Base-by-base conservation (phyloP, 2,888 invertebrate species). In the Tribolium freemani region DNA sequence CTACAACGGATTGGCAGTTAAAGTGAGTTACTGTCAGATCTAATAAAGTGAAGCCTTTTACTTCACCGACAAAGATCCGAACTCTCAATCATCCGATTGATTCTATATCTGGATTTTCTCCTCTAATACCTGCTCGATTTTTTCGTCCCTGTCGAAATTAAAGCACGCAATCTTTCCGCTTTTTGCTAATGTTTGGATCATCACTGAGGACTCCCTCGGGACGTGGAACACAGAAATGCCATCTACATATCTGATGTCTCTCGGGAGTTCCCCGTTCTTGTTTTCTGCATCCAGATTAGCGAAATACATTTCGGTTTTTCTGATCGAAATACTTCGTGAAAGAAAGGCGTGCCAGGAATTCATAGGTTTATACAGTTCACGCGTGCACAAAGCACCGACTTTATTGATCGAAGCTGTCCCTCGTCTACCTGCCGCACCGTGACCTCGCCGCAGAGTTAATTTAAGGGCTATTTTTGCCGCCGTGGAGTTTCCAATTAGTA, bases 181-280 rank as follows among this genome's bases (percentile, higher is more conserved):
- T 64, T 64, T 38, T 61, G 48, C 46, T 61, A 50, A 16, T 30
- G 16, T 64, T 64, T 64, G 45, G 48, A 54, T 54, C 56, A 56
- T 67, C 56, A 30, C 54, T 46, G 57, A 54, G 30, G 46, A 56
- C 46, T 11, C 67, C 56, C 54, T 8, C 5, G 54, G 54, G 50
- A 64, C 48, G 38, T 26, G 75, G 76, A 83, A 85, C 84, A 84
- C 82, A 77, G 83, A 84, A 85, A 84, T 80, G 81, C 85, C 84
- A 86, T 86, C 85, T 86, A 82, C 86, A 86, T 86, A 82, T 83
- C 80, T 86, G 80, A 86, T 86, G 80, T 85, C 86, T 83, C 85
- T 16, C 21, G 85, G 81, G 86, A 83, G 69, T 44, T 53, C 51
- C 13, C 11, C 57, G 68, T 68, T 46, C 58, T 68, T 68, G 54